Base-by-base conservation (phyloP, 2,888 invertebrate genomes). In the Rhagophthalmus giganteus region DNA sequence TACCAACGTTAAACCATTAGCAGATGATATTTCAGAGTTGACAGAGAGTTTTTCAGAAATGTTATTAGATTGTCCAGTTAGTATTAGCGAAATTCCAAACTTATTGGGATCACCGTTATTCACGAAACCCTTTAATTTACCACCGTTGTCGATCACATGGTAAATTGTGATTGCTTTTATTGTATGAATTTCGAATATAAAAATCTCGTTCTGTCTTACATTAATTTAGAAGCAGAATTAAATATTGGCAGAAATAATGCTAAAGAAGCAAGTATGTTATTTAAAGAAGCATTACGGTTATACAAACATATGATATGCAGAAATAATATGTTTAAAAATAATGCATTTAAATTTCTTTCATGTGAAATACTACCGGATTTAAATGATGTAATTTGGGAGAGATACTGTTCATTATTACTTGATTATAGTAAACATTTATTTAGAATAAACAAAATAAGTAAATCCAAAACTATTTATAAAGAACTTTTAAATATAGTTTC, bases 121-220 rank as follows among this genome's bases (percentile, higher is more conserved):
- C 3, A 47, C 40, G 12, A 54, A 62, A 10, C 35, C 55, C 4
- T 67, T 68, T 37, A 49, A 54, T 15, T 28, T 57, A 12, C 67
- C 69, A 2, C 9, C 32, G 7, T 64, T 65, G 35, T n/a, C 63
- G 2, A 30, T 1, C 70, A 70, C 30, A 10, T 54, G 1, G 32
- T 46, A 2, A 14, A 27, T 11, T 70, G 70, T 28, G 34, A 54
- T 3, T 70, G 70, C 40, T 65, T 61, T 35, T 64, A 59, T 20
- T 70, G 70, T 40, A 33, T 51, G 3, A 66, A 58, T 31, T 20
- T 59, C 3, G 67, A 68, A 46, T 69, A 66, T 35, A 66, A 69
- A 34, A 54, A 54, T 10, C 45, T 65, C 1, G 52, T 65, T 10
- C 42, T 69, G 28, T 57, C 60, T 10, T 55, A 58, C 30, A 45